A percentile compares a stretch with the other conserved stretches of the same genome.
Conservation (phyloP, 2,797 vertebrate species). For the Podargus strigoides region DNA sequence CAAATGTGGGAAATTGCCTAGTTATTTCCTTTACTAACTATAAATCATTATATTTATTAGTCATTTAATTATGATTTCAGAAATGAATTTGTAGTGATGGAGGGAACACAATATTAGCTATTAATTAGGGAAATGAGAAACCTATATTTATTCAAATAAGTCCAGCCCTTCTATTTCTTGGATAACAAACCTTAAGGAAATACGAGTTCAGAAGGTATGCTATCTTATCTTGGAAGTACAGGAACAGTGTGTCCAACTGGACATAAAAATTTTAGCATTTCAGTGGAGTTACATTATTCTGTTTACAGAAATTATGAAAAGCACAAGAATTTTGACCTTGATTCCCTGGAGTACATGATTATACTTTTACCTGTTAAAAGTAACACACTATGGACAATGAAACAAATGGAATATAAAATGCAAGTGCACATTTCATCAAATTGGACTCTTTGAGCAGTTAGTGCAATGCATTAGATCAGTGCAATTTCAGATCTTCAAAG, state of each 20-base stretch:
- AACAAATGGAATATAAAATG: neutral
- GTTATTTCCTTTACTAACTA: slow-evolving; percentile 62
- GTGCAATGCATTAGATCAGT: neutral
- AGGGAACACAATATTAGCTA: slow-evolving; percentile 48
- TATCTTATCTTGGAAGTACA: neutral
- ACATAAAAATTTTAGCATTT: neutral
- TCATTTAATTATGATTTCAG: slow-evolving; percentile 66
- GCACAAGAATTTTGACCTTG: neutral
- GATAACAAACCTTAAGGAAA: slow-evolving; percentile 43
- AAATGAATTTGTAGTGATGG: slow-evolving; percentile 54
- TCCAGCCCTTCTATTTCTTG: slow-evolving; percentile 49
- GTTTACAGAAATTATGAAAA: neutral
- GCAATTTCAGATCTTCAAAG: neutral
- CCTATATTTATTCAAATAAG: slow-evolving; percentile 51
- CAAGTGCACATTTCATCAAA: neutral
- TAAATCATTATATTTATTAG: slow-evolving; percentile 53
- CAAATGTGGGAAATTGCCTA: slow-evolving; percentile 39
- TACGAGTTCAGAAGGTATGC: slow-evolving; percentile 36
- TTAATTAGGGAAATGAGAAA: slow-evolving; percentile 65
- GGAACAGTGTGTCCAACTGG: neutral
- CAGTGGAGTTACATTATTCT: neutral
- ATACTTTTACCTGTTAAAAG: neutral
- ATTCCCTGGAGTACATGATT: neutral
- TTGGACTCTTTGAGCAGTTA: neutral
- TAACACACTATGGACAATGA: neutral